Percentiles rank a stretch among this genome's conserved stretches.
Conservation (phyloP, 2,797 vertebrate genomes). For the Apodemus agrarius region DNA sequence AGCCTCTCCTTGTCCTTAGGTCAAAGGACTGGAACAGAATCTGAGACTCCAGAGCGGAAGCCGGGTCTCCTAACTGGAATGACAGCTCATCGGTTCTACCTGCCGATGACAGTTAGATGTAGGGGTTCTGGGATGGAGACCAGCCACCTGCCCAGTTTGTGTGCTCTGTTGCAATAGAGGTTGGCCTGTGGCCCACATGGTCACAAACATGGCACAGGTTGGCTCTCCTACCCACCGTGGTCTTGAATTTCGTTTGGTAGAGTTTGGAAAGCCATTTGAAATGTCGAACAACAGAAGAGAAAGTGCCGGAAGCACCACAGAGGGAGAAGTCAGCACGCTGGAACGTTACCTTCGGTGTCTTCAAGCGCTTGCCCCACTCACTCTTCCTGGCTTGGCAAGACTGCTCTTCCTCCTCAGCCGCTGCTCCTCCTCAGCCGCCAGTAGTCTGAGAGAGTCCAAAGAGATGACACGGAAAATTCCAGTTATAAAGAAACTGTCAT, state of each 20-base stretch:
- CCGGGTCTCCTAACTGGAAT: neutral
- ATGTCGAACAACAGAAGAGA: conserved; percentile 24
- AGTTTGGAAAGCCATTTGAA: conserved; percentile 7
- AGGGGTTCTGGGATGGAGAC: neutral
- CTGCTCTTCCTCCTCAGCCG: neutral
- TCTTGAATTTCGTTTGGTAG: conserved; percentile 2
- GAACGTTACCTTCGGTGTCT: neutral
- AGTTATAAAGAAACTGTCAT: neutral
- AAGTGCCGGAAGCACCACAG: neutral
- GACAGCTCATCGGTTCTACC: neutral
- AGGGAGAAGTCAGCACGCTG: neutral
- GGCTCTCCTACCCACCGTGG: neutral
- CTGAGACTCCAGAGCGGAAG: neutral
- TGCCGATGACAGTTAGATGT: neutral
- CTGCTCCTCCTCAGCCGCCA: neutral
- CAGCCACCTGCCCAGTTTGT: neutral
- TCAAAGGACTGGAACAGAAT: conserved; percentile 4
- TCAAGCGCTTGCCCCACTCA: neutral
- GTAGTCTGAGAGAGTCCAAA: neutral
- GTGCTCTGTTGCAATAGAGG: neutral
- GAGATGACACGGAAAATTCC: neutral
- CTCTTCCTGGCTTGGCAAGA: neutral
- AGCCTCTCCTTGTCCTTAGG: neutral
- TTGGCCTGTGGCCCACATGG: neutral
- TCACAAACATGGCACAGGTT: neutral